Percentiles rank a stretch among this genome's conserved stretches.
Evolutionary conservation across 37 sponge, comb jelly and placozoan genomes (phyloP).

Genomic region (Eunapius fragilis): DNA sequence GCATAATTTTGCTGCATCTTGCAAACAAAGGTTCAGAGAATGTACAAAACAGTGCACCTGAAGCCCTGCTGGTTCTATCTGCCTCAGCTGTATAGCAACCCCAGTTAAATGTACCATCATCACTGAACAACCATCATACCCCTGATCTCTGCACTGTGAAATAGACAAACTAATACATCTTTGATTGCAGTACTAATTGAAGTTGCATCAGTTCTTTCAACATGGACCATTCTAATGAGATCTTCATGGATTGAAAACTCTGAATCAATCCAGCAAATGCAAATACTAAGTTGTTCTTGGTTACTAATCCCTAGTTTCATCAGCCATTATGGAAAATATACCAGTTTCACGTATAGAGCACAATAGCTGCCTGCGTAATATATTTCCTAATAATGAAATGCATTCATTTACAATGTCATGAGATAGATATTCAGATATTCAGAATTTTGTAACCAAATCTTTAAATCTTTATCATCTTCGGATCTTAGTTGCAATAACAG

Average conservation of each 20-base stretch:
- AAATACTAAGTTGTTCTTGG: no score
- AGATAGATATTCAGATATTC: no score
- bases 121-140: conserved; percentile 51
- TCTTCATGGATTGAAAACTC: conserved; percentile 33
- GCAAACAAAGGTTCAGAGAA: conserved; percentile 52
- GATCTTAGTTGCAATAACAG: no score
- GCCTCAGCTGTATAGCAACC: conserved; percentile 49
- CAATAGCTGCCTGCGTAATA: no score
- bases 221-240: conserved; percentile 26
- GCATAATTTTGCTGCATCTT: conserved; percentile 21
- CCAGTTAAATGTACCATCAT: conserved; percentile 51
- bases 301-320: no score
- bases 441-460: no score
- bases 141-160: conserved; percentile 48
- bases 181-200: conserved; percentile 29
- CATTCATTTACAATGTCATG: no score
- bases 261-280: conserved; percentile 19
- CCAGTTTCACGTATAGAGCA: no score
- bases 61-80: conserved; percentile 18
- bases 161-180: conserved; percentile 18
- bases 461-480: no score
- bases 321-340: no score
- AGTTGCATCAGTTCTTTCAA: conserved; percentile 45
- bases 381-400: no score
- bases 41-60: conserved; percentile 67